A percentile compares a stretch with the other conserved stretches of the same genome.
These are phyloP conservation scores for Trachemys scripta DNA, from an alignment of 2,113 vertebrate species.

Conservation along the genomic window DNA sequence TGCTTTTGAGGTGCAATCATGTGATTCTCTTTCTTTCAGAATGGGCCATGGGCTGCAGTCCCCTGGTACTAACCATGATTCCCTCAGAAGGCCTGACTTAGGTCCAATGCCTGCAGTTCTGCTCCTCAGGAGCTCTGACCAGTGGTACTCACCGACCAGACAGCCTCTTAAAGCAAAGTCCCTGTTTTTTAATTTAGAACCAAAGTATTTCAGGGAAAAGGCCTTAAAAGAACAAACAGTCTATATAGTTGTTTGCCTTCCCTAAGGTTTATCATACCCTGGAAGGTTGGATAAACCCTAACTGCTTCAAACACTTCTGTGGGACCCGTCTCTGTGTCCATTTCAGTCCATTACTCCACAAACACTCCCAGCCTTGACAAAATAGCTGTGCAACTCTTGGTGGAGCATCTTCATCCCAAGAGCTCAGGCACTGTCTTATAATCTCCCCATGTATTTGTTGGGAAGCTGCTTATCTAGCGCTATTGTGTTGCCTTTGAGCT, in stretches of 20 bases:
- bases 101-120: neutral
- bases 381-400: neutral
- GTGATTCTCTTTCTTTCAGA: neutral
- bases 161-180: neutral
- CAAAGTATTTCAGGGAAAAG: neutral
- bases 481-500: neutral
- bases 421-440: neutral
- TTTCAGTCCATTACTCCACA: neutral
- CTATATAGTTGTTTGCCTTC: neutral
- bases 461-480: neutral
- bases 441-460: neutral
- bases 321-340: fast-evolving
- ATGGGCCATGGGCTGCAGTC: neutral
- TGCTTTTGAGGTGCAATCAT: neutral
- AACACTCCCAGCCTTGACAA: neutral
- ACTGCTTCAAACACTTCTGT: neutral
- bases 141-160: neutral
- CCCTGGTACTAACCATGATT: neutral
- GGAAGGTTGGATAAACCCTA: neutral
- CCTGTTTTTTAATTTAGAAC: neutral
- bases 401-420: neutral
- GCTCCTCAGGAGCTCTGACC: neutral
- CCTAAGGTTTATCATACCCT: neutral
- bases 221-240: neutral
- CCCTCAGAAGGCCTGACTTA: neutral